Conservation (phyloP, 2,888 invertebrate species). For the Entomobrya proxima region DNA sequence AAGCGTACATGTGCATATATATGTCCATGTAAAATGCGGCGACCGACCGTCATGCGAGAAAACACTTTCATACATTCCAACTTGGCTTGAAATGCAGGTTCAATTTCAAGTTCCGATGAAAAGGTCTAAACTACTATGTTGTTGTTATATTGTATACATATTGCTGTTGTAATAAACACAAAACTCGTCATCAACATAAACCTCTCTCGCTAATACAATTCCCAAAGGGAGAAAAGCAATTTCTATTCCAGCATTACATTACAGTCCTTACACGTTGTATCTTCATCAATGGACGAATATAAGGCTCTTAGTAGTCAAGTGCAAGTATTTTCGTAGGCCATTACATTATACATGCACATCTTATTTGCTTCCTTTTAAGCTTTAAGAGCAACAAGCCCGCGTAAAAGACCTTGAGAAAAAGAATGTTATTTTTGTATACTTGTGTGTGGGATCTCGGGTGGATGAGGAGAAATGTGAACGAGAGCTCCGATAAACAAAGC, state of each 20-base stretch:
- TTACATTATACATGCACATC: too few species aligned
- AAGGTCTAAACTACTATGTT: too few species aligned
- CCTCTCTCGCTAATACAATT: not conserved
- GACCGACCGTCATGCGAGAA: constrained; percentile 27
- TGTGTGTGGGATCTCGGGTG: not conserved
- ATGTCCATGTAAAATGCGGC: too few species aligned
- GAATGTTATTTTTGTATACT: not conserved
- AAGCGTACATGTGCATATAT: too few species aligned
- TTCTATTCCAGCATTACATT: constrained; percentile 19
- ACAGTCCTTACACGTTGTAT: too few species aligned
- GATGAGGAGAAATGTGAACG: not conserved
- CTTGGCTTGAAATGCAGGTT: too few species aligned
- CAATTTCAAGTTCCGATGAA: too few species aligned
- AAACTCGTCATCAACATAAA: not conserved
- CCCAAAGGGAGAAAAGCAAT: constrained; percentile 23
- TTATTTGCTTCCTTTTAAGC: not conserved
- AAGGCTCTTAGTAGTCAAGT: not conserved
- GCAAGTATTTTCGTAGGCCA: too few species aligned
- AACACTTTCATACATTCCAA: too few species aligned
- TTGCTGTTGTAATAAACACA: not conserved
- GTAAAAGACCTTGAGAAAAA: constrained; percentile 52
- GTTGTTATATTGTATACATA: too few species aligned
- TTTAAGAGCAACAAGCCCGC: constrained; percentile 41
- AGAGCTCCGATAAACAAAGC: not conserved
- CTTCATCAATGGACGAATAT: too few species aligned